Evolutionary conservation across 1,140 invertebrate species (phyloP).

Genomic region (Cecropterus lyciades): DNA sequence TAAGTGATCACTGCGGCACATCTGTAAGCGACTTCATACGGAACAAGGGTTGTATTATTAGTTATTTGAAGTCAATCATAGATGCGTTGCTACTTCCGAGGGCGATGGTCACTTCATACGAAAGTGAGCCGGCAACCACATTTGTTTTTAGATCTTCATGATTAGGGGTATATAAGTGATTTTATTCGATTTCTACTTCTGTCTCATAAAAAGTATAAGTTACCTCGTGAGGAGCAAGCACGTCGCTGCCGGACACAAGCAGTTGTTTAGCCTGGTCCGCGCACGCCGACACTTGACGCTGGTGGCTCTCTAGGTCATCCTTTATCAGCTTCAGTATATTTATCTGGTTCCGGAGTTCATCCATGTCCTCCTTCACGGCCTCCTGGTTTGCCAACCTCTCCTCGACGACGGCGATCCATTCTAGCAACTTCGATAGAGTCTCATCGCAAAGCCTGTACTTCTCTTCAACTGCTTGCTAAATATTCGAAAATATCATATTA

Average conservation of each 20-base stretch:
- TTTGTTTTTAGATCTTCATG: no score
- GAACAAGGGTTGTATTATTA: no score
- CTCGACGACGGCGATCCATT: conserved; percentile 95
- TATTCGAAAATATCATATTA: conserved; percentile 59
- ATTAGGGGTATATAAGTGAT: no score
- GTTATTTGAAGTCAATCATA: no score
- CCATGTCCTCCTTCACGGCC: conserved; percentile 93
- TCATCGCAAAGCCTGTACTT: conserved; percentile 96
- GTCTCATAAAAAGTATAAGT: conserved; percentile 27
- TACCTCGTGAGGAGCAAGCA: conserved; percentile 95
- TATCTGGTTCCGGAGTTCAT: conserved; percentile 95
- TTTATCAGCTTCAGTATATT: conserved; percentile 95
- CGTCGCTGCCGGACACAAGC: conserved; percentile 94
- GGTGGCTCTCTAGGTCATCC: conserved; percentile 95
- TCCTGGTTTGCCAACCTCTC: conserved; percentile 94
- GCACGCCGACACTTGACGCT: conserved; percentile 93
- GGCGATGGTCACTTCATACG: no score
- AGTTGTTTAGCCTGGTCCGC: conserved; percentile 96
- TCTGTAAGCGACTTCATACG: no score
- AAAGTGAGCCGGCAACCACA: no score
- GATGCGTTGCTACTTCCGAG: no score
- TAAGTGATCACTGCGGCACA: no score
- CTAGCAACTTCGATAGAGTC: conserved; percentile 91
- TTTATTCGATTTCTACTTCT: no score
- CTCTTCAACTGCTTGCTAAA: conserved; percentile 96